Evolutionary conservation across 2,113 vertebrate genomes (phyloP), one percentile per base, ranked within the genome.

Genomic region (Leucopternis melanops): DNA sequence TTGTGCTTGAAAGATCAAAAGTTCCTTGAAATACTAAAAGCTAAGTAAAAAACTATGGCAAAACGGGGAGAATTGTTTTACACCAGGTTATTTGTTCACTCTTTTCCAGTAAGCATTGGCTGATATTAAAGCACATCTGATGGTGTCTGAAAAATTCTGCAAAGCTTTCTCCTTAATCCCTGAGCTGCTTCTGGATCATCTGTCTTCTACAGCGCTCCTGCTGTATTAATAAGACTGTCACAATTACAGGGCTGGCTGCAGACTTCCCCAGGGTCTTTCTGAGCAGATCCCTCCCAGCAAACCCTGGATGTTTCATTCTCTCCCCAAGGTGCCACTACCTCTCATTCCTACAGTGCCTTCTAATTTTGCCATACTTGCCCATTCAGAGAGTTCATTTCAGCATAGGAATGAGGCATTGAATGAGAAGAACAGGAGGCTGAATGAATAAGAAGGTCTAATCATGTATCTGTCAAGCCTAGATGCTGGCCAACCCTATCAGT

Each of bases 141-240:
- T 44, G 50, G 58, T 57, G 66, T 66, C 87, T 95, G 67, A 89
- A 94, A 94, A 95, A 78, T 66, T 81, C 84, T 95, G 63, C 74
- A 89, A 91, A 96, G 87, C 23, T 85, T 92, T 92, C 66, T 90
- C 38, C 87, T 73, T 90, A 92, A 95, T 91, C 80, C 83, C 75
- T 29, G 47, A 88, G 86, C 57, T 92, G 71, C 90, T 95, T 81
- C 47, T 89, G 92, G 80, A 81, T 94, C 90, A 49, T 81, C 57
- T 84, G 49, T 62, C 80, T 89, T 87, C 40, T 84, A 7, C 44
- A 69, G 63, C n/a, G 34, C 13, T 81, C 57, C 66, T 63, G 62
- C 72, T 92, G 92, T 95, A 92, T 94, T 95, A 96, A 61, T 86
- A 86, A 90, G 31, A 27, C 49, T 72, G 72, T 61, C 69, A 83